Conservation (phyloP, 2,113 vertebrate genomes). For the Ceratotherium simum region DNA sequence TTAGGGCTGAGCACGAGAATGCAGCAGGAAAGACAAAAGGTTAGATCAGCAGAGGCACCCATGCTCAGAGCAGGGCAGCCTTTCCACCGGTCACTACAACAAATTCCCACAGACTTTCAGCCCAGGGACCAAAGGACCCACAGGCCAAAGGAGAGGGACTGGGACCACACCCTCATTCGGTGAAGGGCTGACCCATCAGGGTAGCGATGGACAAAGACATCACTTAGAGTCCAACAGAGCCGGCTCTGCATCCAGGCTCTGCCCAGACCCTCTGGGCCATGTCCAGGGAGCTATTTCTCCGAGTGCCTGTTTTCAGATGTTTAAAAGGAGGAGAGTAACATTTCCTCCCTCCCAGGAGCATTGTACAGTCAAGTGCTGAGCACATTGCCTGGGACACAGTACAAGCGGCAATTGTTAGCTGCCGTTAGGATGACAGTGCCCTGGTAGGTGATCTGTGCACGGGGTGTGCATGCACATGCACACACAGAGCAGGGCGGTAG, state of each 20-base stretch:
- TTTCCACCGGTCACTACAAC: slow-evolving; percentile 4
- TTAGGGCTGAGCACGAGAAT: neutral
- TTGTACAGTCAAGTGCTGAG: too few relatives aligned
- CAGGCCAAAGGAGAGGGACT: neutral
- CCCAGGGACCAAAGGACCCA: neutral
- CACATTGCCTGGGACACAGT: neutral
- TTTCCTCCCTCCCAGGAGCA: neutral
- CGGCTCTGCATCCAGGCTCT: neutral
- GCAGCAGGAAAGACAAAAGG: slow-evolving; percentile 35
- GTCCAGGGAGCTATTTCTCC: neutral
- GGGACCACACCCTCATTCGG: neutral
- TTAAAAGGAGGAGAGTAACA: neutral
- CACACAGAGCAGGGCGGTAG: neutral
- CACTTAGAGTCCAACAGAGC: neutral
- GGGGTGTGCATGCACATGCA: neutral
- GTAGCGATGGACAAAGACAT: neutral
- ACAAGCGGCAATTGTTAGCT: neutral
- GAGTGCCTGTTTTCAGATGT: neutral
- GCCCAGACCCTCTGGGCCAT: neutral
- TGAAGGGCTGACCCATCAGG: neutral
- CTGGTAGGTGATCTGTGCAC: neutral
- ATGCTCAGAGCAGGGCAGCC: neutral
- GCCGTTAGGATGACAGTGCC: neutral
- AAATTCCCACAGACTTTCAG: neutral
- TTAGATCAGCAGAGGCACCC: neutral